Conservation (phyloP, 2,888 invertebrate species). For the Pocota personata region DNA sequence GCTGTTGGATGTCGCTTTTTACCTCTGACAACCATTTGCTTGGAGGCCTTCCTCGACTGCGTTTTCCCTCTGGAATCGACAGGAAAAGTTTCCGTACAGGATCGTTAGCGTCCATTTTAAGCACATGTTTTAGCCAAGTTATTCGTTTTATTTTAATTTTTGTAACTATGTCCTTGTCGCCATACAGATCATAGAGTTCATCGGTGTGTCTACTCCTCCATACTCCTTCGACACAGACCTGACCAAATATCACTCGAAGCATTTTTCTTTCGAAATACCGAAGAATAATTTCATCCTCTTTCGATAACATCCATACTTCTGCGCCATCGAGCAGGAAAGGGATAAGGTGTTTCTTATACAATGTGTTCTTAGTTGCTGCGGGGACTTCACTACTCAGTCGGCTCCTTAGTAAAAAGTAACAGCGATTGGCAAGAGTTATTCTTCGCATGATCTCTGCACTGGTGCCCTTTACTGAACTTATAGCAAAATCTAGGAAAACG, state of each 20-base stretch:
- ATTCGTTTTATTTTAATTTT: not conserved
- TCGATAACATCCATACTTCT: not conserved
- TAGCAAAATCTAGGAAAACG: not conserved
- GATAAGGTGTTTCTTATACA: not conserved
- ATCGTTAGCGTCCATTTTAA: not conserved
- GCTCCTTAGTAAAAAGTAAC: not conserved
- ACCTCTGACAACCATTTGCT: too few relatives aligned
- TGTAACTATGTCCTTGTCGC: not conserved
- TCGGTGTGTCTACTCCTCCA: not conserved
- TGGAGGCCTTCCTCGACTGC: too few relatives aligned
- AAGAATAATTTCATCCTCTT: not conserved
- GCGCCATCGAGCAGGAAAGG: not conserved
- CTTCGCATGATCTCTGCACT: not conserved
- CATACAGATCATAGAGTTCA: not conserved
- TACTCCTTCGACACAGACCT: not conserved
- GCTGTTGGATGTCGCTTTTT: too few relatives aligned
- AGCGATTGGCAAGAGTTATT: not conserved
- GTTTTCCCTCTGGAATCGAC: not conserved
- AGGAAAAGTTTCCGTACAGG: not conserved
- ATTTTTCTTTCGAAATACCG: not conserved
- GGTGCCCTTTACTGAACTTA: not conserved
- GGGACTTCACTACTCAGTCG: not conserved
- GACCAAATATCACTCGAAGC: not conserved
- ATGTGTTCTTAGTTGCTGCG: not conserved
- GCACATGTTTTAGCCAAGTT: not conserved